These are phyloP conservation scores for Leucania comma DNA, from an alignment of 2,888 invertebrate species.

Conservation along the genomic window DNA sequence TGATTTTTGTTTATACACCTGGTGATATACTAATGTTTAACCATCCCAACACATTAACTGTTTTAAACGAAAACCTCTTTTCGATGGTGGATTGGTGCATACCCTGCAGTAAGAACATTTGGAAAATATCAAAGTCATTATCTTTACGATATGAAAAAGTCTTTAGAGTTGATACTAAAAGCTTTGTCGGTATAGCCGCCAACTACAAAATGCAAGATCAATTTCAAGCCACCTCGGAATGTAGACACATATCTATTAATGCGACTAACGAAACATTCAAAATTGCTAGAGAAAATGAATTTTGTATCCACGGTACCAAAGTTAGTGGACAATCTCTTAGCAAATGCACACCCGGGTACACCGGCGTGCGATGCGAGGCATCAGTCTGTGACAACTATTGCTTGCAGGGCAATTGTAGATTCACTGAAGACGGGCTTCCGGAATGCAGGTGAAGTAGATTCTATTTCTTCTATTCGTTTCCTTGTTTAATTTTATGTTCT, in stretches of 20 bases:
- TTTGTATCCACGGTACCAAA: not conserved
- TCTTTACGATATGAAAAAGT: not conserved
- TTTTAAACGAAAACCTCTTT: not conserved
- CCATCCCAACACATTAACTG: not conserved
- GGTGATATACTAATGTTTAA: not conserved
- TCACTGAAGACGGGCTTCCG: not conserved
- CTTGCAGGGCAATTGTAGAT: not conserved
- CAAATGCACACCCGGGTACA: not conserved
- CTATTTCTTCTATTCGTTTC: not conserved
- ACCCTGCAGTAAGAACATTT: not conserved
- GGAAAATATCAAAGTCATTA: not conserved
- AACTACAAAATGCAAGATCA: constrained; percentile 1
- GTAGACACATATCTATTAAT: not conserved
- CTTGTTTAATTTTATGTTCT: not conserved
- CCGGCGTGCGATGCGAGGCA: not conserved
- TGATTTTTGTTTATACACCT: accelerated
- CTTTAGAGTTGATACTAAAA: not conserved
- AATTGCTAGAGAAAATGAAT: not conserved
- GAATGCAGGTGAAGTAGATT: constrained; percentile 1
- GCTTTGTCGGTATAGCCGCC: not conserved
- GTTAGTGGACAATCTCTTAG: not conserved
- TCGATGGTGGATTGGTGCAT: not conserved
- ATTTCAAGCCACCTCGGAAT: not conserved
- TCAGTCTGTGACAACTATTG: not conserved
- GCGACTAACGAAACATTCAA: not conserved